phyloP scores from a whole-genome alignment of 2,888 invertebrate species.

The Calliphora vomitoria region DNA sequence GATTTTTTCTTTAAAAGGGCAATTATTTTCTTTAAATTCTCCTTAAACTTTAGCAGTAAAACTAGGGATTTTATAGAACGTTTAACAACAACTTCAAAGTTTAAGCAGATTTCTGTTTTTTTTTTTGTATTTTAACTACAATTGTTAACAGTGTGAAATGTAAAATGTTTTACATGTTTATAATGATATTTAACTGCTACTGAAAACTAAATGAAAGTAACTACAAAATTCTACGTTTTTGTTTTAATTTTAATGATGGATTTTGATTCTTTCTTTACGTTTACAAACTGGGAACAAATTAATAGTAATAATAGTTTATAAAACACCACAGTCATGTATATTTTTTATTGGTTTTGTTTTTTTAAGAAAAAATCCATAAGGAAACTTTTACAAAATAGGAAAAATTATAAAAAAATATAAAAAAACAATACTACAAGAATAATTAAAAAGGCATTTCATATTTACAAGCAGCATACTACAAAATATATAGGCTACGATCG shows the following conservation, averaged over 20 bases:
- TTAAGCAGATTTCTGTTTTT: constrained; percentile 62
- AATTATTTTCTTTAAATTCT: constrained; percentile 22
- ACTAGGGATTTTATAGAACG: constrained; percentile 17
- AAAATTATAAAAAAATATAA: constrained; percentile 48
- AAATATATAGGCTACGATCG: constrained; percentile 50
- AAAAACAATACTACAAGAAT: constrained; percentile 61
- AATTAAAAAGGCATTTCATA: constrained; percentile 63
- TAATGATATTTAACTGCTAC: constrained; percentile 48
- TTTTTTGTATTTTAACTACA: constrained; percentile 29
- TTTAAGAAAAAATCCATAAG: constrained; percentile 55
- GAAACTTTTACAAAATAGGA: constrained; percentile 69
- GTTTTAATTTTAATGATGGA: constrained; percentile 38
- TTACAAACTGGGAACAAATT: constrained; percentile 46
- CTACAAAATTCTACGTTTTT: constrained; percentile 54
- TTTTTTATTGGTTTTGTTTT: constrained; percentile 55
- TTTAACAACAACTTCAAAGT: constrained; percentile 75
- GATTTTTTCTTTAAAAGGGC: constrained; percentile 25
- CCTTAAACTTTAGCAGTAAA: constrained; percentile 36
- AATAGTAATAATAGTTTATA: constrained; percentile 80
- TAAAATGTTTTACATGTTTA: not conserved
- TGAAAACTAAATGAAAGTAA: constrained; percentile 53
- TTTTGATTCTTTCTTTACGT: constrained; percentile 34
- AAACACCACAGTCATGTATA: constrained; percentile 81
- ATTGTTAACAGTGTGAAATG: constrained; percentile 56
- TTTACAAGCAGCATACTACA: constrained; percentile 70